Base-by-base conservation (phyloP, 2,888 invertebrate genomes). In the Sinopyrophorus schimmeli region DNA sequence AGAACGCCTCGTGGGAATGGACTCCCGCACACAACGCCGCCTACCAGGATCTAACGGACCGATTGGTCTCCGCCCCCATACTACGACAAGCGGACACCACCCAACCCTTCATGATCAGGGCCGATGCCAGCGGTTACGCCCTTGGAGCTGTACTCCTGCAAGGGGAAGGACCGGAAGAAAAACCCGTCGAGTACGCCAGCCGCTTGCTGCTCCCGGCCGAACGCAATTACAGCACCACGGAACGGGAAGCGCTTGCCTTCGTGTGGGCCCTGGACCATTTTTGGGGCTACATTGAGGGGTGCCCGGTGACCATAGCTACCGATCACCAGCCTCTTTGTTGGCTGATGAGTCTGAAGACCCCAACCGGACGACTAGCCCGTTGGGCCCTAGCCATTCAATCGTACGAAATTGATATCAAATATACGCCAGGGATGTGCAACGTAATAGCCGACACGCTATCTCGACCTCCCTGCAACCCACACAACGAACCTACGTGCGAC, bases 311-410 rank as follows among this genome's bases (percentile, higher is more conserved):
- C 1, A 51, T 62, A 0, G 47, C 61, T 1, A 61, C 61, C 1
- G 63, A 64, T 26, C 62, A 65, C 26, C 39, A 51, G 30, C 47
- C 54, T 0, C 26, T 64, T 2, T 15, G 26, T n/a, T 57, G 55
- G 55, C 31, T 56, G 5, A 10, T 42, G 3, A 35, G 28, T 1
- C 9, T 56, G 5, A 53, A 51, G 11, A 49, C 48, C 4, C 53
- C 53, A 1, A 21, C 21, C 5, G 43, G 62, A 15, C 51, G 51
- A 43, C 31, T 64, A 10, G 46, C 57, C 4, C 4, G 64, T 5
- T 62, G 63, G 54, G 30, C 50, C n/a, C 18, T 57, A 1, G 20
- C 20, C 7, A 9, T 57, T 6, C 38, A 35, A 30, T 41, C 46
- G 20, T 44, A 47, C 30, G 32, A 50, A 21, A 50, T 51, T 26